Evolutionary conservation across 2,113 vertebrate species (phyloP).

Genomic region (Podocnemis expansa): DNA sequence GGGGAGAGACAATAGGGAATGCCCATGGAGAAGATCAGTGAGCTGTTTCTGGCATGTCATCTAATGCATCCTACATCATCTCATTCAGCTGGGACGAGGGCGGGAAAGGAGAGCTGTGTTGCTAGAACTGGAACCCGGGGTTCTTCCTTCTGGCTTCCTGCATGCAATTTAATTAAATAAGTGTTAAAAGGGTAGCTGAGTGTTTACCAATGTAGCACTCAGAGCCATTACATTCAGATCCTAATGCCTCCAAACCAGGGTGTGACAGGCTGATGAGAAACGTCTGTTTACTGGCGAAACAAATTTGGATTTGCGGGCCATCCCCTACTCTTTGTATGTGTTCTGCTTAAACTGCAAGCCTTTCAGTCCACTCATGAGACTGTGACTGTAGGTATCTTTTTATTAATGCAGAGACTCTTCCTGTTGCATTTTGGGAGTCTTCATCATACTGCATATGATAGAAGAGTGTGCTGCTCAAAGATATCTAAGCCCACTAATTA

Average conservation of each 20-base stretch:
- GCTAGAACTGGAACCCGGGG: neutral
- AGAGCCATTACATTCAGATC: neutral
- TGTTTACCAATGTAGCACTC: neutral
- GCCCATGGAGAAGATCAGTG: neutral
- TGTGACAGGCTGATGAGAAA: neutral
- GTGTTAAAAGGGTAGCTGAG: too few relatives aligned
- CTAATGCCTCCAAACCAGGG: neutral
- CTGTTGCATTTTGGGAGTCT: slow-evolving; percentile 1
- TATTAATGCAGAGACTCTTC: slow-evolving; percentile 17
- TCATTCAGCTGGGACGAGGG: neutral
- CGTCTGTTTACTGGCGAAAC: neutral
- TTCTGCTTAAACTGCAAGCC: neutral
- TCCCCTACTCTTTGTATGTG: neutral
- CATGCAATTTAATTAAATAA: neutral
- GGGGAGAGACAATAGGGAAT: too few relatives aligned
- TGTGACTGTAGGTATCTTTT: neutral
- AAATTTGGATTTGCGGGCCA: neutral
- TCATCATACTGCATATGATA: neutral
- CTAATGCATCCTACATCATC: neutral
- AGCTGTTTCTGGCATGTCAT: neutral
- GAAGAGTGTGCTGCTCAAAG: slow-evolving; percentile 7
- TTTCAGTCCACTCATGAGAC: neutral
- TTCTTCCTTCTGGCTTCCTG: neutral
- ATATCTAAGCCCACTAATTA: slow-evolving; percentile 44
- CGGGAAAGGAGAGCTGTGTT: neutral